Evolutionary conservation across 2,113 vertebrate species (phyloP), one percentile per base, ranked within the genome.

Genomic region (Tor tambroides): DNA sequence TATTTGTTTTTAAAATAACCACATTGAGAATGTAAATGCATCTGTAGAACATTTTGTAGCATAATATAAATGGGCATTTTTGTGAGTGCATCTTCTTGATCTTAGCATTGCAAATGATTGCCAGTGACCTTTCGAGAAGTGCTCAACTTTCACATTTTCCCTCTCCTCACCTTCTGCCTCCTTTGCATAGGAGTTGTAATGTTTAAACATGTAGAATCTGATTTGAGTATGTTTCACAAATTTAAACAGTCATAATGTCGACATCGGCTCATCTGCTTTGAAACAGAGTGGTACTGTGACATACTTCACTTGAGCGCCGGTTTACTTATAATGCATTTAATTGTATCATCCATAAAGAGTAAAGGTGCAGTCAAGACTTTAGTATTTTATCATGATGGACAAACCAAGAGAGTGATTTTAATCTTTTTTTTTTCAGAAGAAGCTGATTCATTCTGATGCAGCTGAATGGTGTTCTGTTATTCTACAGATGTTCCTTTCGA

Each of bases 401-500:
- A 81, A 65, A 65, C 59, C 3, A 2, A 65, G 15, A 65, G 35
- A 19, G 35, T 41, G 54, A 80, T 80, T 43, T 65, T 2, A 41
- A 80, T 79, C 9, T 35, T 19, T 56, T 80, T n/a, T 61, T n/a
- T 6, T 43, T 81, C 56, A 43, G 59, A 46, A 65, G 38, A 1
- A 81, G 80, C 80, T 81, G 80, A 81, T 65, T 81, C 59, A 81
- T 81, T 81, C n/a, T 81, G 38, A 81, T 65, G 38, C 59, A 46
- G 59, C 15, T 67, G 80, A 81, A 65, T 81, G 9, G 59, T 65
- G 80, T 12, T 81, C 38, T 65, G 80, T 81, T 81, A 46, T 81
- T 91, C 88, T 89, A 89, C 87, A 91, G 87, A 91, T 93, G 89
- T 85, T 91, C 51, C 51, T 71, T 82, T 56, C 67, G 90, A 88